phyloP scores from a whole-genome alignment of 2,888 invertebrate species.

The Melanotus villosus region DNA sequence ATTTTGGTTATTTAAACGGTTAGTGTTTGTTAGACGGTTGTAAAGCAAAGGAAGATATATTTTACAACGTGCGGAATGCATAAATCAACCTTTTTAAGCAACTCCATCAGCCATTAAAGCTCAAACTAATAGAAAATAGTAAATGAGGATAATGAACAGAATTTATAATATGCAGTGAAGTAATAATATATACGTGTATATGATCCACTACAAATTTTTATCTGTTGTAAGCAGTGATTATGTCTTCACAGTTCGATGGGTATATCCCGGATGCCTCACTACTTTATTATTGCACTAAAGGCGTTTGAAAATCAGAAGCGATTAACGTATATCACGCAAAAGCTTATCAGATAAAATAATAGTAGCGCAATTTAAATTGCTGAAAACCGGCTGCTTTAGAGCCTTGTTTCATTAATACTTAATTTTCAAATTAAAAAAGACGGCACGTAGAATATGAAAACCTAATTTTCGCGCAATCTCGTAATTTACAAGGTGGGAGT shows the following conservation, averaged over 20 bases:
- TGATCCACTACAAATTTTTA: slow-evolving; percentile 45
- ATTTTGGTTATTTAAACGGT: slow-evolving; percentile 13
- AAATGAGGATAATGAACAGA: slow-evolving; percentile 26
- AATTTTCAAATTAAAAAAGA: background rate
- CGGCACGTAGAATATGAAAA: background rate
- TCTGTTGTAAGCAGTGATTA: slow-evolving; percentile 41
- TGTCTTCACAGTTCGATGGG: slow-evolving; percentile 61
- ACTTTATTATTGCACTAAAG: slow-evolving; percentile 58
- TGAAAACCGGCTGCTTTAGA: slow-evolving; percentile 20
- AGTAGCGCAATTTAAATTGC: slow-evolving; percentile 16
- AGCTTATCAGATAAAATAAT: slow-evolving; percentile 35
- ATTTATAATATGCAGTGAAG: slow-evolving; percentile 20
- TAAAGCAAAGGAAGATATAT: slow-evolving; percentile 15
- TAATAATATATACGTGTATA: slow-evolving; percentile 19
- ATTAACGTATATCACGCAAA: slow-evolving; percentile 55
- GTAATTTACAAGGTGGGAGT: slow-evolving; percentile 11
- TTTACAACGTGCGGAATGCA: slow-evolving; percentile 15
- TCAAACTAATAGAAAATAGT: slow-evolving; percentile 20
- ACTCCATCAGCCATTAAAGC: slow-evolving; percentile 19
- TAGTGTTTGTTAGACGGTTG: slow-evolving; percentile 11
- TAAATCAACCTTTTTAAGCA: slow-evolving; percentile 22
- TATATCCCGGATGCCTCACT: slow-evolving; percentile 62
- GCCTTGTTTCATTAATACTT: background rate
- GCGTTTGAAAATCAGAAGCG: slow-evolving; percentile 58
- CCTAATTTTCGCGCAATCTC: slow-evolving; percentile 15